A percentile compares a stretch with the other conserved stretches of the same genome.
These are phyloP conservation scores for Acanthococcus lagerstroemiae DNA, from an alignment of 2,888 invertebrate species.

Conservation along the genomic window DNA sequence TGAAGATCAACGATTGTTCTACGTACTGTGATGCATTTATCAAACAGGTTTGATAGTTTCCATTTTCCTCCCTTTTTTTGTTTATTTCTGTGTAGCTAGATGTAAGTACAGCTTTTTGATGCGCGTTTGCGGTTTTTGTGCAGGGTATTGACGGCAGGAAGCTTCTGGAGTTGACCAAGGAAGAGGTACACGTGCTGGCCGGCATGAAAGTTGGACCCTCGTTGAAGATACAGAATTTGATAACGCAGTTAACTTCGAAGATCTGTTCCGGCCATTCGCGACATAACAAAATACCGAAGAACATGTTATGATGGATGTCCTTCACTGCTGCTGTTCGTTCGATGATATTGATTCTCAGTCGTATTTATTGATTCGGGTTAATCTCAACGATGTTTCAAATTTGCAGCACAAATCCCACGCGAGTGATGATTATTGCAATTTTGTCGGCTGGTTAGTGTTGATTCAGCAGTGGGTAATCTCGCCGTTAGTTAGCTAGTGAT, in stretches of 20 bases:
- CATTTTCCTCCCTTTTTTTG: background rate
- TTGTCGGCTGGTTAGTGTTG: no score
- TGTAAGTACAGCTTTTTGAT: background rate
- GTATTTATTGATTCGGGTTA: no score
- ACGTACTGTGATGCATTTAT: slow-evolving; percentile 52
- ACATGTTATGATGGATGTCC: slow-evolving; percentile 8
- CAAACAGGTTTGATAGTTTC: slow-evolving; percentile 43
- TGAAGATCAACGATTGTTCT: slow-evolving; percentile 72
- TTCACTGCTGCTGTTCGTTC: no score
- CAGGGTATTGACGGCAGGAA: slow-evolving; percentile 71
- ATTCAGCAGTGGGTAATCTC: no score
- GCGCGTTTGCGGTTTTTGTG: slow-evolving; percentile 38
- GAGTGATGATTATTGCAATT: no score
- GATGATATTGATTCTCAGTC: no score
- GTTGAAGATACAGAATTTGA: slow-evolving; percentile 82
- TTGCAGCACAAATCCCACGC: no score
- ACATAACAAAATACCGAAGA: slow-evolving; percentile 6
- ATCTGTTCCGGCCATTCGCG: slow-evolving; percentile 13
- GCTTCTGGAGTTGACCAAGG: slow-evolving; percentile 71
- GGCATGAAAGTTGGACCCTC: slow-evolving; percentile 93
- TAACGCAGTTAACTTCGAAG: slow-evolving; percentile 44
- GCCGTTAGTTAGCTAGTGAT: no score
- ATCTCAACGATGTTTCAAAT: no score
- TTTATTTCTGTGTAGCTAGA: background rate
- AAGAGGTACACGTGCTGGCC: slow-evolving; percentile 77